phyloP scores from a whole-genome alignment of 2,113 vertebrate genomes.

The Galemys pyrenaicus region DNA sequence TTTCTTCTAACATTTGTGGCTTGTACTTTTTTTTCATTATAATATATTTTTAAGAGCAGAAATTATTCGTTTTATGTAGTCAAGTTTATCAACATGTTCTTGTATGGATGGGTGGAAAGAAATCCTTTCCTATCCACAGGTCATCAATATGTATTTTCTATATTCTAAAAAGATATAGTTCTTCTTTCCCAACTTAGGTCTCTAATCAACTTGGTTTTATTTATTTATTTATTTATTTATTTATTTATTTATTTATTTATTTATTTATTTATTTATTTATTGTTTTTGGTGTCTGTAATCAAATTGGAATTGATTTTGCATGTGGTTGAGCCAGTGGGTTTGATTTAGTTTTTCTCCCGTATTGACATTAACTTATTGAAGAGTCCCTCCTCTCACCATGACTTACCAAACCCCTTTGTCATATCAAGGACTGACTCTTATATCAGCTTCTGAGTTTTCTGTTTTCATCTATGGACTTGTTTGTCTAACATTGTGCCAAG shows the following conservation, averaged over 20 bases:
- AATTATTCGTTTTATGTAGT: not conserved
- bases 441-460: not conserved
- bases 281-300: not conserved
- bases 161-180: not conserved
- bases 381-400: too few relatives aligned
- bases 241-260: too few relatives aligned
- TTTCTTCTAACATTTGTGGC: not conserved
- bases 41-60: not conserved
- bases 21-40: not conserved
- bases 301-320: not conserved
- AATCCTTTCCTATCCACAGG: not conserved
- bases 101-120: not conserved
- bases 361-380: not conserved
- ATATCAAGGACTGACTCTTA: not conserved
- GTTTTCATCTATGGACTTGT: not conserved
- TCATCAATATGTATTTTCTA: not conserved
- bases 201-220: too few relatives aligned
- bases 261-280: too few relatives aligned
- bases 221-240: too few relatives aligned
- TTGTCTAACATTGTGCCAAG: not conserved
- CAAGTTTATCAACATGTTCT: not conserved
- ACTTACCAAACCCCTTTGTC: fast-evolving
- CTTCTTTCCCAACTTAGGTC: not conserved
- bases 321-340: not conserved
- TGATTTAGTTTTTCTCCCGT: not conserved